Percentiles rank a stretch among this genome's conserved stretches.
Conservation (phyloP, 2,888 invertebrate species). For the Heliothis peltigera region DNA sequence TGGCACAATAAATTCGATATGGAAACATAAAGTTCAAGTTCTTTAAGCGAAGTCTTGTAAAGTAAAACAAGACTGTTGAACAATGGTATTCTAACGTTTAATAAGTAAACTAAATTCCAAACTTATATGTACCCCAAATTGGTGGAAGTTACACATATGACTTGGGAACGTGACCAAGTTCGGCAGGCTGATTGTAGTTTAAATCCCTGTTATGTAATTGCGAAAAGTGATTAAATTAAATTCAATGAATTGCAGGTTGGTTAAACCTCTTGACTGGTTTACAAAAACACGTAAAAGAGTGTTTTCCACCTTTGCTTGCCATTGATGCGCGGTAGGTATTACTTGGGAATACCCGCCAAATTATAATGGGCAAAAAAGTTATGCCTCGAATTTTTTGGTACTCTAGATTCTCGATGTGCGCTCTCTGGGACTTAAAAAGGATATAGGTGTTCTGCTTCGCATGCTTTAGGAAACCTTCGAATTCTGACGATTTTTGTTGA, state of each 20-base stretch:
- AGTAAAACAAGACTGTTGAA: slow-evolving; percentile 16
- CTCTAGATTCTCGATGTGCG: neutral
- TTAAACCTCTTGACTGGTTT: neutral
- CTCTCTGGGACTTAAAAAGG: neutral
- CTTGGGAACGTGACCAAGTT: slow-evolving; percentile 45
- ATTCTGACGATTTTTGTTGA: too few species aligned
- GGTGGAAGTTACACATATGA: slow-evolving; percentile 17
- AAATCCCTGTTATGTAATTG: slow-evolving; percentile 10
- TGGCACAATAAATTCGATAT: slow-evolving; percentile 23
- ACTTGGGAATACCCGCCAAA: neutral
- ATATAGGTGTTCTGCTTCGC: neutral
- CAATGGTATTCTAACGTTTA: slow-evolving; percentile 17
- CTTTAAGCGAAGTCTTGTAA: slow-evolving; percentile 21
- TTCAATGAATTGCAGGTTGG: neutral
- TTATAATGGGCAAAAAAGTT: neutral
- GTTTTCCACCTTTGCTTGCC: neutral
- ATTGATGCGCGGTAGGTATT: too few species aligned
- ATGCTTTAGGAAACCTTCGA: neutral
- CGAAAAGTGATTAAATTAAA: slow-evolving; percentile 8
- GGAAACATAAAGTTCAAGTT: slow-evolving; percentile 39
- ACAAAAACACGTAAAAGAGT: neutral
- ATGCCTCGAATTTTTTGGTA: neutral
- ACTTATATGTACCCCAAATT: slow-evolving; percentile 8
- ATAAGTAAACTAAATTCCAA: slow-evolving; percentile 27
- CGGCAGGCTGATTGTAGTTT: slow-evolving; percentile 17